Base-by-base conservation (phyloP, 2,797 vertebrate species). In the Borostomias antarcticus region DNA sequence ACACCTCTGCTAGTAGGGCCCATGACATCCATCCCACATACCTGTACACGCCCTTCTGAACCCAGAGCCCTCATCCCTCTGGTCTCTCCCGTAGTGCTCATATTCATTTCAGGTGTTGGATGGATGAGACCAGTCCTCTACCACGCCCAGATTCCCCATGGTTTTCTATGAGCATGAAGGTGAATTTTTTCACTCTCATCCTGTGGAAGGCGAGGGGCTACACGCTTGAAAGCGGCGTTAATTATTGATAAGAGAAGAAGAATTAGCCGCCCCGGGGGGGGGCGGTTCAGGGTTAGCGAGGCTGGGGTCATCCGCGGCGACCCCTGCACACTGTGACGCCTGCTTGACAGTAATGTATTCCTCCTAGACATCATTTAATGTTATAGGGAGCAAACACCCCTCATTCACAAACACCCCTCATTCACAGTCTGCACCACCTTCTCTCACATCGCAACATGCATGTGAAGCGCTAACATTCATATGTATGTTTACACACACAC, bases 231-330 rank as follows among this genome's bases (percentile, higher is more conserved):
- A 45, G 63, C 26, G 9, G 37, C 45, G 59, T 68, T 30, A 54
- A 68, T 68, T 61, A 61, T 61, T 68, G 48, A 68, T 53, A 61
- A 53, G 66, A 61, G 48, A 45, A 35, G 29, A 54, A 45, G 28
- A 37, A 65, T 65, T 65, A 54, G 35, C n/a, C n/a, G 50, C 33
- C 66, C 58, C 35, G 10, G 48, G 48, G 66, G 53, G 10, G 48
- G 48, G 66, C 53, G 58, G 33, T n/a, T 8, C 9, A 53, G 26
- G 45, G 37, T 23, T 9, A 35, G 15, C 52, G 11, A 26, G 7
- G 37, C 26, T 17, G 32, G 35, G 63, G 63, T 65, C 63, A 47
- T 35, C 11, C 37, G 10, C 5, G 52, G n/a, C 45, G 40, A 68
- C 33, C 66, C 33, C 66, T 50, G 48, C 11, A 57, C 51, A 57